Base-by-base conservation (phyloP, 2,888 invertebrate species). In the Pandemis heparana region DNA sequence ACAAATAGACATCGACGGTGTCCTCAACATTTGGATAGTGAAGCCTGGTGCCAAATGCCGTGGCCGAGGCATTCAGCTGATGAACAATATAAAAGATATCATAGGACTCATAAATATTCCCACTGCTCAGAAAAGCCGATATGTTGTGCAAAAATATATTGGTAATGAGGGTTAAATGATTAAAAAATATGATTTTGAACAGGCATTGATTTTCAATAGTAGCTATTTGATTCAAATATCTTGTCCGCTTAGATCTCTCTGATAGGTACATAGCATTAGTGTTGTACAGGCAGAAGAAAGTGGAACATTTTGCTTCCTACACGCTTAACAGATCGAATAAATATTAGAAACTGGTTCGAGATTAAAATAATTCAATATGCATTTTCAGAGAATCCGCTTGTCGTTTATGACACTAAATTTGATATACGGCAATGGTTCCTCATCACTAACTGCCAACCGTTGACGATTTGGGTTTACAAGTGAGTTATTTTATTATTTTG, bases 351-450 rank as follows among this genome's bases (percentile, higher is more conserved):
- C 32, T 63, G 43, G 64, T 75, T 53, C 65, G 53, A 67, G 61
- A 32, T 56, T 48, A 46, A 43, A 46, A 74, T 16, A n/a, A 62
- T 63, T 62, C 53, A 48, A 43, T 66, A 74, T 78, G 80, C 77
- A 71, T 75, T 95, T 95, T 76, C 94, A 98, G 98, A 99, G 94
- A 96, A 96, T 75, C 99, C 99, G 0, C 92, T 99, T 69, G 96
- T 98, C 63, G 96, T 99, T 78, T 97, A 98, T 90, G 96, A 97
- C 83, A 98, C 98, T 1, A 99, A 99, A 92, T 99, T 99, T 87
- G 99, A 99, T 90, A 98, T 99, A 80, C 95, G 99, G 6, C 99
- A 99, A 90, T 99, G 99, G 99, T 99, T 99, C 91, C 92, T 99
- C 77, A 97, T 99, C 39, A 98, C 98, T 0, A 97, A 97, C 87